Percentiles rank a stretch among this genome's conserved stretches.
Conservation (phyloP, 1,140 invertebrate genomes). For the Wiebesia pumilae region DNA sequence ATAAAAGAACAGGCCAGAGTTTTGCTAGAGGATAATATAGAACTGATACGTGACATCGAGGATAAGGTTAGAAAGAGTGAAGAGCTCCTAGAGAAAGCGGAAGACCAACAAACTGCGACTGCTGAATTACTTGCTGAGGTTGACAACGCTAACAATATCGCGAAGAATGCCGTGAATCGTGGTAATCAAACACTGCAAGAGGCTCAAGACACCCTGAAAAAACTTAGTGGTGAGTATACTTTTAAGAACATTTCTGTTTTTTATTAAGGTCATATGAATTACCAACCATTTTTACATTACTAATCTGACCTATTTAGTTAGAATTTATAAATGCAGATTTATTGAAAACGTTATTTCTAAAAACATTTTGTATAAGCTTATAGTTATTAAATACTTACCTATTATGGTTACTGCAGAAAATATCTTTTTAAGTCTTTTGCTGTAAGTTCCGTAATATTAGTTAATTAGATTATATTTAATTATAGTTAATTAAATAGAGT, state of each 20-base stretch:
- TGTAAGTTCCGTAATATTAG: too few relatives aligned
- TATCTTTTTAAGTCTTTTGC: too few relatives aligned
- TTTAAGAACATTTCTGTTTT: not conserved
- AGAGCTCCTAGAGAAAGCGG: conserved; percentile 75
- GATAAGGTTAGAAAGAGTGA: conserved; percentile 75
- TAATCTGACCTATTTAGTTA: too few relatives aligned
- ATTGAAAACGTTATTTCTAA: too few relatives aligned
- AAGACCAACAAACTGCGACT: conserved; percentile 78
- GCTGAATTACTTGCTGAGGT: conserved; percentile 82
- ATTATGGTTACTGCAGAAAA: too few relatives aligned
- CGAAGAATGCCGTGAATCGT: conserved; percentile 86
- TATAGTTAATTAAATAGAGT: too few relatives aligned
- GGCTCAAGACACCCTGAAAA: conserved; percentile 89
- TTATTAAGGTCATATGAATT: too few relatives aligned
- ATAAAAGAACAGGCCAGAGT: conserved; percentile 82
- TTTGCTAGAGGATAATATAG: conserved; percentile 78
- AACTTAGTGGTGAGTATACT: conserved; percentile 81
- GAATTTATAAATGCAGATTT: too few relatives aligned
- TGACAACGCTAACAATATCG: conserved; percentile 83
- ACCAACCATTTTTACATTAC: too few relatives aligned
- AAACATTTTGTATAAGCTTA: too few relatives aligned
- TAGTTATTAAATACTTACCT: too few relatives aligned
- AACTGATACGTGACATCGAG: conserved; percentile 78
- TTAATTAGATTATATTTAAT: too few relatives aligned
- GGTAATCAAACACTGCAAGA: conserved; percentile 91